phyloP scores from a whole-genome alignment of 2,888 invertebrate genomes.

The Hydriomena furcata region DNA sequence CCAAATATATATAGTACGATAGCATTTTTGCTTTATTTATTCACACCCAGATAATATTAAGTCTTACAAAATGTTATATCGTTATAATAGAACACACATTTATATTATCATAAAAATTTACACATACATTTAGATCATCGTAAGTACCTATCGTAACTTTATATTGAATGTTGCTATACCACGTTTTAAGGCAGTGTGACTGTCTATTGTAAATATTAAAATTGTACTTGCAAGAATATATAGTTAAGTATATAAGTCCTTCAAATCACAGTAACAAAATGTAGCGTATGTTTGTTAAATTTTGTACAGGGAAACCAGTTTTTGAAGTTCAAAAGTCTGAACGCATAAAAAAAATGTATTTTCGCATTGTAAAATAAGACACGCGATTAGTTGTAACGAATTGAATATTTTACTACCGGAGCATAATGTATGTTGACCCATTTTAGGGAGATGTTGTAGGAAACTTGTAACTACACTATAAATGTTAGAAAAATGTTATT shows the following conservation, averaged over 20 bases:
- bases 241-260: conserved; percentile 50
- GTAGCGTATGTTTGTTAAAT: conserved; percentile 74
- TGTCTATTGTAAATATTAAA: conserved; percentile 40
- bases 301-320: conserved; percentile 80
- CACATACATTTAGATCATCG: conserved; percentile 32
- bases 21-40: conserved; percentile 69
- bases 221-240: conserved; percentile 37
- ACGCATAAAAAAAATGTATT: conserved; percentile 72
- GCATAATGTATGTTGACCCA: conserved; percentile 73
- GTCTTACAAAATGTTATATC: conserved; percentile 60
- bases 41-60: conserved; percentile 71
- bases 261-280: conserved; percentile 83
- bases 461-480: conserved; percentile 66
- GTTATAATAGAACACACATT: conserved; percentile 47
- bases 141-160: conserved; percentile 33
- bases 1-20: conserved; percentile 76
- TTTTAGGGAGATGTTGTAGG: conserved; percentile 62
- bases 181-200: conserved; percentile 43
- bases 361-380: conserved; percentile 79
- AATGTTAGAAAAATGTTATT: conserved; percentile 73
- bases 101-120: conserved; percentile 36
- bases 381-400: conserved; percentile 77
- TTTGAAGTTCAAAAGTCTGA: conserved; percentile 81
- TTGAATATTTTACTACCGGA: conserved; percentile 78
- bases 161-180: conserved; percentile 42